Evolutionary conservation across 2,113 vertebrate species (phyloP).

Genomic region (Megaleporinus macrocephalus): DNA sequence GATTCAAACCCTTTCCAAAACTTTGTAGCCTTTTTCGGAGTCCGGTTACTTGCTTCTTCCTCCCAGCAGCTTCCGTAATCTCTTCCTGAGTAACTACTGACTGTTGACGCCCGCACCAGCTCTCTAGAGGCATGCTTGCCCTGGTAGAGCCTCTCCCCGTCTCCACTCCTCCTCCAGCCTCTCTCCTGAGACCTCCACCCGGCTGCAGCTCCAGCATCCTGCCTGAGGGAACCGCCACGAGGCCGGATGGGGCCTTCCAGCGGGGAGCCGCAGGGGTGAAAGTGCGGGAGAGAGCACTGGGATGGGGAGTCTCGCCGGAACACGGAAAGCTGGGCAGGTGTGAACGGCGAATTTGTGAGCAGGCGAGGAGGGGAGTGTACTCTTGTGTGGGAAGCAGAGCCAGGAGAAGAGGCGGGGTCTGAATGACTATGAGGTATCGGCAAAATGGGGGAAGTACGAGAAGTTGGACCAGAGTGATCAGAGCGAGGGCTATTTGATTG

Average conservation of each 20-base stretch:
- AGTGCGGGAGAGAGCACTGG: conserved; percentile 79
- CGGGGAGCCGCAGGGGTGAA: conserved; percentile 64
- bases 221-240: conserved; percentile 76
- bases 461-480: conserved; percentile 62
- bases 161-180: conserved; percentile 62
- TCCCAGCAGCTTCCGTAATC: conserved; percentile 70
- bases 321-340: conserved; percentile 76
- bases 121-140: conserved; percentile 80
- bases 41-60: conserved; percentile 42
- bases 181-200: conserved; percentile 60
- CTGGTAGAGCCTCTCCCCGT: conserved; percentile 78
- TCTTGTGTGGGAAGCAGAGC: conserved; percentile 70
- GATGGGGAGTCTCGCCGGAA: conserved; percentile 77
- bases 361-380: conserved; percentile 74
- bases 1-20: conserved; percentile 75
- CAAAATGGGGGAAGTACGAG: conserved; percentile 53
- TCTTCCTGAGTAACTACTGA: conserved; percentile 73
- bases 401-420: conserved; percentile 72
- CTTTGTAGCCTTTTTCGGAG: conserved; percentile 64
- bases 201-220: conserved; percentile 59
- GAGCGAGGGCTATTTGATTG: conserved; percentile 58
- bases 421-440: conserved; percentile 66
- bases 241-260: conserved; percentile 65
- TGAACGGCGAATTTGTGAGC: conserved; percentile 73
- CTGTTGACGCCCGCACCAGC: conserved; percentile 76